phyloP scores from a whole-genome alignment of 2,113 vertebrate species.

The Leptobrachium leishanense region DNA sequence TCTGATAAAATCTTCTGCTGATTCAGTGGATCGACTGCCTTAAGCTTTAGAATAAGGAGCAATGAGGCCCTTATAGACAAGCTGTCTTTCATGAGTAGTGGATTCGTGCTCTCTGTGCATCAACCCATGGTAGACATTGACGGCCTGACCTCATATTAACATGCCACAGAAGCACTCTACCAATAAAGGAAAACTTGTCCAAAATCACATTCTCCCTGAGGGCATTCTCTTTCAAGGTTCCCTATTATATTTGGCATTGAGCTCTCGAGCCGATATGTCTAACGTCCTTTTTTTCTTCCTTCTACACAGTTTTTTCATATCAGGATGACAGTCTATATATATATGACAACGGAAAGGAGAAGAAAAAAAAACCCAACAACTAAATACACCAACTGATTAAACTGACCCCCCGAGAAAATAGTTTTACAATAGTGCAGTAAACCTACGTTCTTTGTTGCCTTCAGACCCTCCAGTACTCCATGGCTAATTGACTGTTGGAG shows the following conservation, averaged over 20 bases:
- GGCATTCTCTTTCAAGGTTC: neutral
- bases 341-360: too few relatives aligned
- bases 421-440: too few relatives aligned
- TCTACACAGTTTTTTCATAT: too few relatives aligned
- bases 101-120: slow-evolving; percentile 2
- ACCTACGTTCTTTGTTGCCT: too few relatives aligned
- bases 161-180: neutral
- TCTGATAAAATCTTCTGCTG: slow-evolving; percentile 57
- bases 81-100: neutral
- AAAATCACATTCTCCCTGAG: neutral
- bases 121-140: slow-evolving; percentile 10
- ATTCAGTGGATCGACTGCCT: slow-evolving; percentile 56
- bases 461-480: too few relatives aligned
- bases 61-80: slow-evolving; percentile 52
- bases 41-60: slow-evolving; percentile 47
- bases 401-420: too few relatives aligned
- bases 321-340: too few relatives aligned
- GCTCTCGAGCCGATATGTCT: neutral
- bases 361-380: too few relatives aligned
- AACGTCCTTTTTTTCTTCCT: too few relatives aligned
- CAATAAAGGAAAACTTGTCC: neutral
- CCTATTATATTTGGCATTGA: neutral
- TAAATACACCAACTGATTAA: too few relatives aligned
- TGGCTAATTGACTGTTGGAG: too few relatives aligned
- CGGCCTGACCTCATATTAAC: slow-evolving; percentile 7